A percentile compares a stretch with the other conserved stretches of the same genome.
Evolutionary conservation across 2,113 vertebrate genomes (phyloP).

Genomic region (Hipposideros armiger): DNA sequence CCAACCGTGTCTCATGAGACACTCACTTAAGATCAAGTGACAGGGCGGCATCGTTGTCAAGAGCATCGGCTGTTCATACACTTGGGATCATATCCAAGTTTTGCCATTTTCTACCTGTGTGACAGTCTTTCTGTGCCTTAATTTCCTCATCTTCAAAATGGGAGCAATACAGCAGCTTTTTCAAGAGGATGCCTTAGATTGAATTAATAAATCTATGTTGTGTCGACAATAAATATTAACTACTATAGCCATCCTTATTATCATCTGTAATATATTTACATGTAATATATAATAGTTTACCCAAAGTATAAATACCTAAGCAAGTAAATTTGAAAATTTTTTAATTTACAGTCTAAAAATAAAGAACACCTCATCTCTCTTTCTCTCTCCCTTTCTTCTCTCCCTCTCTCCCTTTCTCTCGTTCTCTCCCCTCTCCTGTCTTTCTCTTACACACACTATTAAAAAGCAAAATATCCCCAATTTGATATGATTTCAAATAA

Average conservation of each 20-base stretch:
- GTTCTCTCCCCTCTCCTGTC: neutral
- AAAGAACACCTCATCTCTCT: neutral
- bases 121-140: neutral
- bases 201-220: neutral
- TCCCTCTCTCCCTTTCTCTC: neutral
- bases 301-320: neutral
- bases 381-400: neutral
- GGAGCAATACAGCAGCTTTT: neutral
- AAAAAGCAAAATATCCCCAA: neutral
- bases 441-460: neutral
- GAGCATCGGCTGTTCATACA: neutral
- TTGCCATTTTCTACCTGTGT: neutral
- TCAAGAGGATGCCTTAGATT: neutral
- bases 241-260: neutral
- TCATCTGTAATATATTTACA: neutral
- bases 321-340: neutral
- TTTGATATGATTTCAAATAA: neutral
- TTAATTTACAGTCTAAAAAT: neutral
- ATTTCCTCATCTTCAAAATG: neutral
- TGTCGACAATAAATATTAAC: neutral
- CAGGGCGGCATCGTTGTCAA: neutral
- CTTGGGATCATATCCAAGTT: neutral
- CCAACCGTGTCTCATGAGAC: neutral
- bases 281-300: neutral
- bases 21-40: neutral